Evolutionary conservation across 23 tunicate genomes (phyloP).

Genomic region (Ascidia mentula): DNA sequence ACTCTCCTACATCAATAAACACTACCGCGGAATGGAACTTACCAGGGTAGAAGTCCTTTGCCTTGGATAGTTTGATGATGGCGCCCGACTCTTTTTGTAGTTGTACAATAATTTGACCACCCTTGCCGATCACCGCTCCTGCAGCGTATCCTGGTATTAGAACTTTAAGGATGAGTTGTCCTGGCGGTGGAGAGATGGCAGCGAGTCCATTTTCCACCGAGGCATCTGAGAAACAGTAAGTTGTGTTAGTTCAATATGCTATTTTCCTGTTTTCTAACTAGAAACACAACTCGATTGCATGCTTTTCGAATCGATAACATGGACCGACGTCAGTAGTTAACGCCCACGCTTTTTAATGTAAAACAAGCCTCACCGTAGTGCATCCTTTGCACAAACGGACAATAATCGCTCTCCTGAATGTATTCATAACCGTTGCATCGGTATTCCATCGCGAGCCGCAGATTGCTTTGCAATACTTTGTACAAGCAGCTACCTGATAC

Average conservation of each 20-base stretch:
- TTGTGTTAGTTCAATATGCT: neutral
- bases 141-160: conserved; percentile 95
- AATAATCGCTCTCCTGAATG: neutral
- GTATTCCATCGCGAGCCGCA: conserved; percentile 10
- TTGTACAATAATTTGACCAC: conserved; percentile 91
- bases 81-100: conserved; percentile 89
- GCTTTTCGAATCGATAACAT: too few relatives aligned
- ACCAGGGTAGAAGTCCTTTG: conserved; percentile 98
- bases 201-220: conserved; percentile 22
- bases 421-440: neutral
- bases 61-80: conserved; percentile 87
- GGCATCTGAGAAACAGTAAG: conserved; percentile 9
- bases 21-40: neutral
- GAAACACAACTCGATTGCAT: neutral
- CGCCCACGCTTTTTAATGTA: neutral
- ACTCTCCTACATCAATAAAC: neutral
- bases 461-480: too few relatives aligned
- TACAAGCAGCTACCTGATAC: neutral
- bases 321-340: neutral
- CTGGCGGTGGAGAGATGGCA: conserved; percentile 64
- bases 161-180: conserved; percentile 81
- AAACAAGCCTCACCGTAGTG: neutral
- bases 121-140: conserved; percentile 95
- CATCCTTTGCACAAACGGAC: conserved; percentile 1
- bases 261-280: neutral